phyloP scores from a whole-genome alignment of 2,113 vertebrate genomes.

The Melospiza melodia region DNA sequence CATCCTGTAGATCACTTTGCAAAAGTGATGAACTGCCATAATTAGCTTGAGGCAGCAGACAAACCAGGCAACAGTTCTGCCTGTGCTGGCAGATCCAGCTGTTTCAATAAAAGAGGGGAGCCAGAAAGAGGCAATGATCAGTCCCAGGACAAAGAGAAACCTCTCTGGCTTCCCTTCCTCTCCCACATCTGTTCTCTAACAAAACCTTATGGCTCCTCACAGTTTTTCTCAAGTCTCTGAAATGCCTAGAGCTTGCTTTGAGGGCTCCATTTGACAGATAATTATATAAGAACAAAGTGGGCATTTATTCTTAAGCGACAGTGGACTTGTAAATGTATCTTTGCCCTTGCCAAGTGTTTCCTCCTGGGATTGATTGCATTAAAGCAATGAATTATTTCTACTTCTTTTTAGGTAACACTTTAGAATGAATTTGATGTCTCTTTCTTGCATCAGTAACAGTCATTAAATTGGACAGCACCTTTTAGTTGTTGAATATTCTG shows the following conservation, averaged over 20 bases:
- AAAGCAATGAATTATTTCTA: conserved; percentile 7
- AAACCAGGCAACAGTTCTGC: background rate
- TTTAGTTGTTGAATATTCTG: background rate
- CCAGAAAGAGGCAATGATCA: background rate
- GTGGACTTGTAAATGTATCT: background rate
- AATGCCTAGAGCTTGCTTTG: background rate
- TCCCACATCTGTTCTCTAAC: background rate
- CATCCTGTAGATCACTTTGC: background rate
- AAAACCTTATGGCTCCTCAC: background rate
- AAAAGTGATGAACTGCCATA: background rate
- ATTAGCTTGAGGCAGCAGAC: background rate
- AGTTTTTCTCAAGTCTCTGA: background rate
- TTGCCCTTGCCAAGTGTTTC: background rate
- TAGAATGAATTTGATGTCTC: background rate
- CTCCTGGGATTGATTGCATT: background rate
- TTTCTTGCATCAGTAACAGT: background rate
- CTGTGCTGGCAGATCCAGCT: background rate
- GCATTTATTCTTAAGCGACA: background rate
- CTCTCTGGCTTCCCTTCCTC: background rate
- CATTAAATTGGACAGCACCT: background rate
- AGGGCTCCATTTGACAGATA: background rate
- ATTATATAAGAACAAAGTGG: background rate
- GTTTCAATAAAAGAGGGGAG: background rate
- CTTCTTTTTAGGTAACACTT: background rate
- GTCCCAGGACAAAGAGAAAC: background rate